A percentile compares a stretch with the other conserved stretches of the same genome.
phyloP scores from a whole-genome alignment of 2,113 vertebrate species.

The Edolisoma coerulescens region DNA sequence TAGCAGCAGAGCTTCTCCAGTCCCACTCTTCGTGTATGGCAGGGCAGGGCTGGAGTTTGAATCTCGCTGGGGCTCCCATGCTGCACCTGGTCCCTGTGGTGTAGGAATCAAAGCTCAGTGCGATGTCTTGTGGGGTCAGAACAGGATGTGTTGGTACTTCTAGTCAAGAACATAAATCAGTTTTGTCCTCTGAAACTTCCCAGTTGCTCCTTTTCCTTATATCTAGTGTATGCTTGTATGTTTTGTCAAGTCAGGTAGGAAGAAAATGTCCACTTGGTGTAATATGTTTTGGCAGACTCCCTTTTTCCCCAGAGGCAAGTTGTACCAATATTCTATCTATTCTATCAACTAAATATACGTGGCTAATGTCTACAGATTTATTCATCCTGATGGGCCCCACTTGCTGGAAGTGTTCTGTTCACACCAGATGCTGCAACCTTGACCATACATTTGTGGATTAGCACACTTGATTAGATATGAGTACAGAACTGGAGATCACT shows the following conservation, averaged over 20 bases:
- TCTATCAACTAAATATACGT: background rate
- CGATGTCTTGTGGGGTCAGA: background rate
- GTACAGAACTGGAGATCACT: background rate
- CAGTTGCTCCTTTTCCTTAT: background rate
- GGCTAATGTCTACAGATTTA: background rate
- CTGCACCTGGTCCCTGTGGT: background rate
- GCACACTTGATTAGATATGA: background rate
- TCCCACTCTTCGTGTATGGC: fast-evolving
- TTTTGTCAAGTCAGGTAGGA: background rate
- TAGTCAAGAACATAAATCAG: background rate
- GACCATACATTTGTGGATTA: background rate
- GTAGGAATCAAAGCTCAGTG: background rate
- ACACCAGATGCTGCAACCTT: background rate
- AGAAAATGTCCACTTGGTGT: background rate
- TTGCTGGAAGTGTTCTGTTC: background rate
- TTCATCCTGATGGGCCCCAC: background rate
- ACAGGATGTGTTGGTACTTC: background rate
- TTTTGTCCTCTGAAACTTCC: background rate
- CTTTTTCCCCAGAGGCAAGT: background rate
- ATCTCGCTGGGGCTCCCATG: background rate
- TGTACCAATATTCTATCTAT: background rate
- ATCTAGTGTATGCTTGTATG: background rate
- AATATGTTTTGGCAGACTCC: background rate
- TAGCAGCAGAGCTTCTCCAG: background rate
- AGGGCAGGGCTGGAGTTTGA: background rate